Evolutionary conservation across 2,888 invertebrate species (phyloP), one percentile per base, ranked within the genome.

Genomic region (Cyrtodaria siliqua): DNA sequence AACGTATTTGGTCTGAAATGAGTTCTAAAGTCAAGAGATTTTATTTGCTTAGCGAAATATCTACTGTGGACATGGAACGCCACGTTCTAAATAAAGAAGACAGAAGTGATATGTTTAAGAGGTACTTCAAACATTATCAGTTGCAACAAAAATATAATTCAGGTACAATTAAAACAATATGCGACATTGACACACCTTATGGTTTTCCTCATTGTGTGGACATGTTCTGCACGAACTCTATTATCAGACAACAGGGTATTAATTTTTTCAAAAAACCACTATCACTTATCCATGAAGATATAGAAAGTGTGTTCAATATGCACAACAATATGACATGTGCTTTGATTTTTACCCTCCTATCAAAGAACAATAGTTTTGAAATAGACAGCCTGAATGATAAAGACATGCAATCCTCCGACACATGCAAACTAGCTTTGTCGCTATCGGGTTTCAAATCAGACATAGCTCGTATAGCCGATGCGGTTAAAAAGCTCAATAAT

Each of bases 151-250:
- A 20, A 4, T 9, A 6, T n/a, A 14, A 12, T n/a, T n/a, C n/a
- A n/a, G n/a, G n/a, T 16, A 1, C 16, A 24, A 27, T 6, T 16
- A 29, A 18, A 27, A 44, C 16, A 38, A 38, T 38, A 12, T 12
- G 16, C 40, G 40, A 8, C 40, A 16, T 12, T 49, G 23, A 49
- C 24, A 18, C 2, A 33, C 44, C 60, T 26, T 59, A 72, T 40
- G 72, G 72, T 0, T 72, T 64, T 47, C 59, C 72, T 18, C 72
- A 64, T 42, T 64, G 72, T 47, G 64, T 64, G 24, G 64, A 72
- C 26, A 26, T 72, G 33, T 72, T 47, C 44, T 72, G 72, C 26
- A 64, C 72, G 26, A 57, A 72, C 23, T 38, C 26, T 8, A 40
- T 29, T 24, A 44, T 63, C 29, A 38, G 57, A 27, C 16, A 57